Evolutionary conservation across 2,797 vertebrate species (phyloP).

Genomic region (Cirrhinus molitorella): DNA sequence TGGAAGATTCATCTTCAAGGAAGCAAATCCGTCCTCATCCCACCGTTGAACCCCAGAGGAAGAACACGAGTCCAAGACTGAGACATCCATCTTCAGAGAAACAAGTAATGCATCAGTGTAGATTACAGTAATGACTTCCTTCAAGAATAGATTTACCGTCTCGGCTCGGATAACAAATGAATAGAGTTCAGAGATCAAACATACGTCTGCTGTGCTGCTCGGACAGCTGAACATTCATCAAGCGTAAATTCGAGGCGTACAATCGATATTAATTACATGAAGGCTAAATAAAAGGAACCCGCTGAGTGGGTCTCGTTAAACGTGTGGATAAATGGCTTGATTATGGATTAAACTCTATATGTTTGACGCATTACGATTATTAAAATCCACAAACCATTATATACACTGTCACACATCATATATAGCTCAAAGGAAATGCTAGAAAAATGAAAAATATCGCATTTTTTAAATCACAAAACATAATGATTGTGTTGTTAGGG

Average conservation of each 20-base stretch:
- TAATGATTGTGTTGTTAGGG: not conserved
- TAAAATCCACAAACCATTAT: not conserved
- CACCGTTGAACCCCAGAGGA: conserved; percentile 3
- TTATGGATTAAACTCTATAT: not conserved
- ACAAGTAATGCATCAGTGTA: not conserved
- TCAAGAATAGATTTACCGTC: not conserved
- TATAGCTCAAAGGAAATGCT: not conserved
- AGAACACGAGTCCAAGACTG: not conserved
- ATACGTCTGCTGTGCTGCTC: not conserved
- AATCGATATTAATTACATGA: not conserved
- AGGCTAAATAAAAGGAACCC: not conserved
- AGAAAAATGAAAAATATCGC: not conserved
- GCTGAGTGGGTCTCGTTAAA: not conserved
- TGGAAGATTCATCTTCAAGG: conserved; percentile 19
- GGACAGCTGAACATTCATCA: not conserved
- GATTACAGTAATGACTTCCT: not conserved
- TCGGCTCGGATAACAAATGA: not conserved
- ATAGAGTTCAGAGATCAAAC: not conserved
- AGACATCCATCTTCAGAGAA: conserved; percentile 13
- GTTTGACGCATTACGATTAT: not conserved
- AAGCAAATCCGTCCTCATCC: not conserved
- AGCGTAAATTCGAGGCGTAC: not conserved
- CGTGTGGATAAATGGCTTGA: not conserved
- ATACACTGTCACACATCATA: not conserved
- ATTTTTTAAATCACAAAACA: too few relatives aligned